Base-by-base conservation (phyloP, 2,797 vertebrate genomes). In the Megaceryle alcyon region DNA sequence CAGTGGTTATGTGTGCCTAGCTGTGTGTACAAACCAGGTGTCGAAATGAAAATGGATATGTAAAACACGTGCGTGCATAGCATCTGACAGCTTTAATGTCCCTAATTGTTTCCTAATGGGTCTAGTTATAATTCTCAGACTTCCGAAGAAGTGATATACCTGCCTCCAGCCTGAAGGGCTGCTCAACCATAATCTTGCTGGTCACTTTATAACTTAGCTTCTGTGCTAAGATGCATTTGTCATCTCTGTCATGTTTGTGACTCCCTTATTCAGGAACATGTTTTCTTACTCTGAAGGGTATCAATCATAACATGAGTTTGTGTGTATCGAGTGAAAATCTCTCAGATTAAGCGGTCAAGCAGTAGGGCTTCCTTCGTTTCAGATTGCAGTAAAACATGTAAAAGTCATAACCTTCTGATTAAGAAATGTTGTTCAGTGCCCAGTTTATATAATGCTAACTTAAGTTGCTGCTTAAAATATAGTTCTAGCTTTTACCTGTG, bases 131-230 rank as follows among this genome's bases (percentile, higher is more conserved):
- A 37, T 56, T 37, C 25, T 75, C 11, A 5, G 25, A 14, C 53
- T 48, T 71, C 61, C 78, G 33, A 78, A 61, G 21, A 75, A 31
- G 8, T 0, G 0, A 54, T 83, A 5, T 19, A 9, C 26, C 48
- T 63, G 54, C 70, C 59, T 88, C 4, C 14, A 49, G n/a, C 49
- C 60, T 69, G 46, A 59, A 37, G 61, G 31, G 63, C 49, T 60
- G 39, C n/a, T 65, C 14, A 8, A 12, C 29, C 2, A 0, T 28
- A 46, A 5, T 44, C 20, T 5, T 72, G 53, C 21, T 0, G 0
- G 17, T 68, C 28, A 56, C 39, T 65, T 82, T 39, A 22, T 37
- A 65, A 46, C 54, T 75, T 78, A 29, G 6, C 35, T 61, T 21
- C 33, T 63, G 29, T 39, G 59, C 53, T 81, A 35, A 14, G 39